Conservation (phyloP, 1,140 invertebrate species). For the Melitaea cinxia region DNA sequence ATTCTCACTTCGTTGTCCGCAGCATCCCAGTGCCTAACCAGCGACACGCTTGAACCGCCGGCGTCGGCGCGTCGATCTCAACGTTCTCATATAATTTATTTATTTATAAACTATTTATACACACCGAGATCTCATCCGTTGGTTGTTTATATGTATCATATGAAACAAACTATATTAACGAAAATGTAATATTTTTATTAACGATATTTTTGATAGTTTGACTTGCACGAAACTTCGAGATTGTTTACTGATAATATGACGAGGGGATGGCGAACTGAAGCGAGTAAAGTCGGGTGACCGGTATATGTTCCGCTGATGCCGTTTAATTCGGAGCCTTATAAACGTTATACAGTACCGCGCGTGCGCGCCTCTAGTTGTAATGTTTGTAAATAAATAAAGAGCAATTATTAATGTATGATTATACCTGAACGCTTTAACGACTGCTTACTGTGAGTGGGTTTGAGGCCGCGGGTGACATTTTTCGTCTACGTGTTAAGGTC, state of each 20-base stretch:
- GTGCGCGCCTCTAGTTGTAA: not conserved
- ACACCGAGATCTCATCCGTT: constrained; percentile 13
- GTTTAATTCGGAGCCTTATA: not conserved
- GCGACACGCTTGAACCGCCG: constrained; percentile 53
- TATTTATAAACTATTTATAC: constrained; percentile 4
- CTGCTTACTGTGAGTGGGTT: not conserved
- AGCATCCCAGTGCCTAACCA: constrained; percentile 71
- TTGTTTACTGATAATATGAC: not conserved
- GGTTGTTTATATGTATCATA: constrained; percentile 9
- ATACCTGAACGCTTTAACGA: constrained; percentile 4
- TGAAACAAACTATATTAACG: not conserved
- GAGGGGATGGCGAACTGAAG: not conserved
- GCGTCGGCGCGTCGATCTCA: constrained; percentile 15
- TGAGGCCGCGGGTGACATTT: not conserved
- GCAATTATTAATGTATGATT: constrained; percentile 5
- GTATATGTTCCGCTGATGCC: not conserved
- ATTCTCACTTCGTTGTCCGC: too few relatives aligned
- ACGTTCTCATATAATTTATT: constrained; percentile 14
- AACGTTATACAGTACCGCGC: not conserved
- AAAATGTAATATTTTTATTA: not conserved
- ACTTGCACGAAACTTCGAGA: not conserved
- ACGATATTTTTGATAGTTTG: not conserved
- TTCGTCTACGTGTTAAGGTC: not conserved
- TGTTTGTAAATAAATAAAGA: not conserved
- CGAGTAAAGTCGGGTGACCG: not conserved